These are phyloP conservation scores for Micrasema longulum DNA, from an alignment of 1,140 invertebrate species.

Conservation along the genomic window DNA sequence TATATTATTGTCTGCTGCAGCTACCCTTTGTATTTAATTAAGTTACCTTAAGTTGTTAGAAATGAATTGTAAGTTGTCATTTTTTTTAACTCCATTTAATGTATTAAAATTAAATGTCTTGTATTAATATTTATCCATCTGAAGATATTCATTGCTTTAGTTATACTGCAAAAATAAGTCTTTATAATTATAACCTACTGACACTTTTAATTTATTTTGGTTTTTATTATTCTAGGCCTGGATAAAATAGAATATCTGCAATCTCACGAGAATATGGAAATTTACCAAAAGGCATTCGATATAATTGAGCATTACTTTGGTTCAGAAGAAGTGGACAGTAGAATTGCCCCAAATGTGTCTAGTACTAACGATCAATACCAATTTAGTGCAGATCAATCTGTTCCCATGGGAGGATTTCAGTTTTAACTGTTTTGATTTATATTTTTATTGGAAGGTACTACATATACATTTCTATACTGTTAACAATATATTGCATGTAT, in stretches of 20 bases:
- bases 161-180: too few species aligned
- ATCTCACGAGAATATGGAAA: conserved; percentile 95
- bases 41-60: too few species aligned
- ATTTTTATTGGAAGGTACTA: background rate
- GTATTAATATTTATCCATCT: too few species aligned
- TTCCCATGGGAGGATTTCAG: conserved; percentile 83
- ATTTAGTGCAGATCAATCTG: conserved; percentile 78
- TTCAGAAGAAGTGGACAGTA: conserved; percentile 87
- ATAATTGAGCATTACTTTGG: conserved; percentile 97
- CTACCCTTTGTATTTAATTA: too few species aligned
- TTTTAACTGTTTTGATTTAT: conserved; percentile 71
- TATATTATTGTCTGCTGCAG: too few species aligned
- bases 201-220: background rate
- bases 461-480: background rate
- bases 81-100: too few species aligned
- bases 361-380: conserved; percentile 82
- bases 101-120: too few species aligned
- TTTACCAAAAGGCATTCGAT: conserved; percentile 96
- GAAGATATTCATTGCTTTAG: too few species aligned
- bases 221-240: conserved; percentile 76
- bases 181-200: too few species aligned
- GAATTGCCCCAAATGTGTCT: conserved; percentile 83
- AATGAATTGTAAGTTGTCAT: too few species aligned
- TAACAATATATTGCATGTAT: background rate
- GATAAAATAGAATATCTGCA: conserved; percentile 98